A percentile compares a stretch with the other conserved stretches of the same genome.
Conservation (phyloP, 1,140 invertebrate genomes). For the Drosophila willistoni region DNA sequence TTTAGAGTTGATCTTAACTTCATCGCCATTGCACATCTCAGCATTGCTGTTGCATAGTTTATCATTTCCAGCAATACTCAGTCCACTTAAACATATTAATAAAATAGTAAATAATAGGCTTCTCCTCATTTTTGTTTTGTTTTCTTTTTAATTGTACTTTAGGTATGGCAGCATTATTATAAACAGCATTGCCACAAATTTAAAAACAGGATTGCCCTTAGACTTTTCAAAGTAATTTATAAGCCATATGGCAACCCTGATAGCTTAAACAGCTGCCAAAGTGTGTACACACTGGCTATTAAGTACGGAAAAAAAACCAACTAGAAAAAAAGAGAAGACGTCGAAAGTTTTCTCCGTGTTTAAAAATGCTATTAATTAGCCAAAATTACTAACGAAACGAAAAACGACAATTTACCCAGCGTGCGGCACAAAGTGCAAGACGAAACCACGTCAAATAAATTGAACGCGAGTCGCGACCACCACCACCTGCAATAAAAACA, state of each 20-base stretch:
- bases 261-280: too few species aligned
- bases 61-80: not conserved
- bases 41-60: conserved; percentile 23
- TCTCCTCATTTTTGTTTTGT: conserved; percentile 36
- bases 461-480: conserved; percentile 50
- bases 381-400: conserved; percentile 65
- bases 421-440: conserved; percentile 61
- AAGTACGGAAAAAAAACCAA: conserved; percentile 20
- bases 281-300: too few species aligned
- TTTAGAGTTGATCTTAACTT: not conserved
- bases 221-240: too few species aligned
- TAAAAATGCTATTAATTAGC: conserved; percentile 46
- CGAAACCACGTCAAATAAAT: conserved; percentile 66
- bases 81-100: conserved; percentile 26
- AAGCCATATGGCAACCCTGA: too few species aligned
- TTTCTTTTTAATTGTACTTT: conserved; percentile 34
- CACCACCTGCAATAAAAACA: conserved; percentile 49
- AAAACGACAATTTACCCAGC: conserved; percentile 61
- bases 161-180: not conserved
- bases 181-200: conserved; percentile 9
- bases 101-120: conserved; percentile 42
- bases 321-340: conserved; percentile 56
- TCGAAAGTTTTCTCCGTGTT: conserved; percentile 72
- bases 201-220: not conserved
- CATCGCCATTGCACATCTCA: not conserved